These are phyloP conservation scores for Rhagonycha fulva DNA, from an alignment of 2,888 invertebrate species.

Conservation along the genomic window DNA sequence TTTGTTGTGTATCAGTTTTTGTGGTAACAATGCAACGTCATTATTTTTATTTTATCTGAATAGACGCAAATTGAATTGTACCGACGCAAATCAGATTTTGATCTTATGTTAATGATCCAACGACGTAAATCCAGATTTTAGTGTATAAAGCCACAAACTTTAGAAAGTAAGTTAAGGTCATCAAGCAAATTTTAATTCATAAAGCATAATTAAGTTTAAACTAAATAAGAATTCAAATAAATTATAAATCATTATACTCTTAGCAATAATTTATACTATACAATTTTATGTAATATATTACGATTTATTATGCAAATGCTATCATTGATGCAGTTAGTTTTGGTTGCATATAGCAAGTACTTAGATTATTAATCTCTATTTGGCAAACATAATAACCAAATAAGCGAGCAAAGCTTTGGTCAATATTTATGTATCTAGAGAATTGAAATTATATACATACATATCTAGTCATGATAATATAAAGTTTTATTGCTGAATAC, in stretches of 20 bases:
- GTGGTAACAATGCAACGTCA: no score
- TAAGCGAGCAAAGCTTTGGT: constrained; percentile 13
- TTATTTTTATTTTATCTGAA: no score
- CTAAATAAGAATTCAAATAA: not conserved
- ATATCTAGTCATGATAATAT: not conserved
- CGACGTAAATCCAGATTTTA: no score
- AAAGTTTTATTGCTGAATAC: not conserved
- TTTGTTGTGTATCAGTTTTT: no score
- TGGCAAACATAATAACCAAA: constrained; percentile 13
- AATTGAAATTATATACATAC: constrained; percentile 9
- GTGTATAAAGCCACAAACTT: no score
- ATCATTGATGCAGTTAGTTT: not conserved
- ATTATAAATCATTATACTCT: not conserved
- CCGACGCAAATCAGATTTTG: no score
- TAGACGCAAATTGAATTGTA: no score
- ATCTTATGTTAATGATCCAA: no score
- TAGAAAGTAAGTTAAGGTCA: no score
- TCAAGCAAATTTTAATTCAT: no score
- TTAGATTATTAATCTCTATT: constrained; percentile 10
- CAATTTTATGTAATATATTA: not conserved
- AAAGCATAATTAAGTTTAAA: no score
- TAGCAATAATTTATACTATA: not conserved
- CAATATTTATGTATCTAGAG: constrained; percentile 4
- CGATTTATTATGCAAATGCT: not conserved
- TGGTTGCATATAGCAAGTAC: not conserved